A percentile compares a stretch with the other conserved stretches of the same genome.
Conservation (phyloP, 2,888 invertebrate species). For the Carcina quercana region DNA sequence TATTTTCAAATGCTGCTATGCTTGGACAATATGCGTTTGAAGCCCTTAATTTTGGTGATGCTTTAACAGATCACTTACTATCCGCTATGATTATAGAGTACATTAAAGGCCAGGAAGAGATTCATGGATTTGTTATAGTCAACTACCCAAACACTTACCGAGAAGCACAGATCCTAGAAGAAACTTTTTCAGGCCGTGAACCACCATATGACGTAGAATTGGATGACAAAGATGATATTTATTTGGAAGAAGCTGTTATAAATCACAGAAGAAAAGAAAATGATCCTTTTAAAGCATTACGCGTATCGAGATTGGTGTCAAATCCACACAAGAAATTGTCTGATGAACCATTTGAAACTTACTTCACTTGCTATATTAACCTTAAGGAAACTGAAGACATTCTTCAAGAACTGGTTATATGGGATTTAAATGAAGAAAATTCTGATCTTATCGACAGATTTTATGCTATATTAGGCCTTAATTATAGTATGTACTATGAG, state of each 20-base stretch:
- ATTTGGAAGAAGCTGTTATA: constrained; percentile 50
- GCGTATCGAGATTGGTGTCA: constrained; percentile 66
- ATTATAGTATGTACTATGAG: constrained; percentile 75
- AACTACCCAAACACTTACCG: constrained; percentile 76
- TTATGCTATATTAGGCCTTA: constrained; percentile 73
- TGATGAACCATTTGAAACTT: constrained; percentile 60
- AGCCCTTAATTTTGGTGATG: constrained; percentile 65
- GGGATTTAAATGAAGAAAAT: constrained; percentile 55
- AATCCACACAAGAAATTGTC: constrained; percentile 57
- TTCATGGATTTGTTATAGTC: constrained; percentile 76
- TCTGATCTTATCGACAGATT: constrained; percentile 72
- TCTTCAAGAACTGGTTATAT: constrained; percentile 50
- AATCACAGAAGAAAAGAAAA: constrained; percentile 49
- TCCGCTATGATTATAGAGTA: constrained; percentile 77
- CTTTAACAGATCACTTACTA: constrained; percentile 69
- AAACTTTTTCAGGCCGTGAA: constrained; percentile 67
- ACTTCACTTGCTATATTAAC: constrained; percentile 74
- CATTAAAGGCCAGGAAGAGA: constrained; percentile 59
- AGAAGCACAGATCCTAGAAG: constrained; percentile 76
- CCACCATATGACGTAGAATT: constrained; percentile 54
- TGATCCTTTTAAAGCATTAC: constrained; percentile 43
- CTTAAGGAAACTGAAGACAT: constrained; percentile 57
- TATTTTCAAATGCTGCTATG: constrained; percentile 60
- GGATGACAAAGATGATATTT: constrained; percentile 51
- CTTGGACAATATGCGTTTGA: constrained; percentile 74